Evolutionary conservation across 2,797 vertebrate species (phyloP).

Genomic region (Cygnus olor): DNA sequence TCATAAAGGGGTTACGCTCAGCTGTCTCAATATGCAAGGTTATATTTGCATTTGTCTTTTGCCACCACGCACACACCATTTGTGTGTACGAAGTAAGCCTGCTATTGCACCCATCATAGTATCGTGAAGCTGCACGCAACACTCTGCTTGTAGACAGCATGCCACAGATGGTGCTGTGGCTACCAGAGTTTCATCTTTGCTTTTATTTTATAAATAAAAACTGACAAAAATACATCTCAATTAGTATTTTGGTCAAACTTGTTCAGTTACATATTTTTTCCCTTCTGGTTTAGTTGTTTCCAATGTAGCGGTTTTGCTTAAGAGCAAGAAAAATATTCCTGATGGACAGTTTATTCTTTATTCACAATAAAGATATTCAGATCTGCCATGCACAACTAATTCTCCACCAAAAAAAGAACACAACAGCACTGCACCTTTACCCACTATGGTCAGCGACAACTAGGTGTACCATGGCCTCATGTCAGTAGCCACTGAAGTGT

Average conservation of each 20-base stretch:
- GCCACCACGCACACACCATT: fast-evolving
- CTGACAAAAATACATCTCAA: neutral
- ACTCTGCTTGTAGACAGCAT: neutral
- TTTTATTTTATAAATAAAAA: neutral
- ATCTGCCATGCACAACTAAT: neutral
- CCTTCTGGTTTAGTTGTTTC: neutral
- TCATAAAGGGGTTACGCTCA: neutral
- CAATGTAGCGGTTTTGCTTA: neutral
- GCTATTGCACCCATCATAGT: neutral
- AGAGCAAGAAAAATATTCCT: neutral
- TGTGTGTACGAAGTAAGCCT: neutral
- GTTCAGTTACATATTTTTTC: neutral
- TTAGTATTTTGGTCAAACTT: neutral
- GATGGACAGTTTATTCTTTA: neutral
- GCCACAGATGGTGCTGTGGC: neutral
- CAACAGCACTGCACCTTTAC: neutral
- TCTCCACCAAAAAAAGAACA: fast-evolving
- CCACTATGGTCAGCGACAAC: neutral
- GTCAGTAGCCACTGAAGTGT: neutral
- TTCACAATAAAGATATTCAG: neutral
- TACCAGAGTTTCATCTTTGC: neutral
- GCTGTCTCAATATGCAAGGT: neutral
- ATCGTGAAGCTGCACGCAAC: neutral
- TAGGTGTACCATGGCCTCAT: neutral
- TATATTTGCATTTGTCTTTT: neutral